These are phyloP conservation scores for Varanus komodoensis DNA, from an alignment of 2,113 vertebrate species.

Conservation along the genomic window DNA sequence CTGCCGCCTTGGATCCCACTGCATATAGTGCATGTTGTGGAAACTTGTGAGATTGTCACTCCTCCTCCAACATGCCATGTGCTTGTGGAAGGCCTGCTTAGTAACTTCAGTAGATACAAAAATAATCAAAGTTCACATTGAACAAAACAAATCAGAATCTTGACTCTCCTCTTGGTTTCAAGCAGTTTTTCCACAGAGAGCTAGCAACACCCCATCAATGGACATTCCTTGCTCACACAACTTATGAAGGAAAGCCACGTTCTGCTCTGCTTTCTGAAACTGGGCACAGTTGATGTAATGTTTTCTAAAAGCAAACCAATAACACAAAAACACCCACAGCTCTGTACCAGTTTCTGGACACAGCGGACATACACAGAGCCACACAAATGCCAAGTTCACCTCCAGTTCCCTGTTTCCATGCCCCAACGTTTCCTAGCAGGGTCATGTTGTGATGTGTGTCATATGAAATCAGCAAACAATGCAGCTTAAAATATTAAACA, in stretches of 20 bases:
- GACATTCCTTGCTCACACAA: no score
- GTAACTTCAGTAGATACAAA: neutral
- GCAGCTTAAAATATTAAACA: neutral
- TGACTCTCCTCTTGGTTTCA: neutral
- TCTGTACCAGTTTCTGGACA: neutral
- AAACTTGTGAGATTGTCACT: neutral
- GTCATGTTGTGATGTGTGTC: neutral
- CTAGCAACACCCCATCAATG: neutral
- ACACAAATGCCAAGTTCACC: neutral
- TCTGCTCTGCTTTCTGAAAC: neutral
- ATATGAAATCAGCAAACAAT: slow-evolving; percentile 19
- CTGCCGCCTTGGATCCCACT: neutral
- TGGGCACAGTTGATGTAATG: neutral
- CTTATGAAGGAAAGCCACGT: neutral
- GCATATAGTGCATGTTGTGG: neutral
- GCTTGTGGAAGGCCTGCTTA: neutral
- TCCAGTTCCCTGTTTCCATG: neutral
- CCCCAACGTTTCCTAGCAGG: neutral
- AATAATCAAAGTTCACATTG: neutral
- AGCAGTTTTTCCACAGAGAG: neutral
- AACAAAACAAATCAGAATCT: neutral
- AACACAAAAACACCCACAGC: neutral
- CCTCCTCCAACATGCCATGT: neutral
- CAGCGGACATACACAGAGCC: neutral
- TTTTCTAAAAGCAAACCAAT: neutral